phyloP scores from a whole-genome alignment of 2,113 vertebrate species.

The Turnix velox region DNA sequence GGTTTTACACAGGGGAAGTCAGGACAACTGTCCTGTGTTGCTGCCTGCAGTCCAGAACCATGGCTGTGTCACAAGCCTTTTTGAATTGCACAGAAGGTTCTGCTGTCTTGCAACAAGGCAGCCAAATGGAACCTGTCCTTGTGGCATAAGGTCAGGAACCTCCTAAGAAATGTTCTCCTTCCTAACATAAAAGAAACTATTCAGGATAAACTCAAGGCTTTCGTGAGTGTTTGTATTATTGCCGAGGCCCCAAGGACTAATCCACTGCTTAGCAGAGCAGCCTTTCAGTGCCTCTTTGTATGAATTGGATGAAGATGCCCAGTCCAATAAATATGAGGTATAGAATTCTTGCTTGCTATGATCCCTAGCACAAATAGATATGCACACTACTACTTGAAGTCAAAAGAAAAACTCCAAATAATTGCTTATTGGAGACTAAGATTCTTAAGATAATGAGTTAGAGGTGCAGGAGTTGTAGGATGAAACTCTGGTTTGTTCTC shows the following conservation, averaged over 20 bases:
- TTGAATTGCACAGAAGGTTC: neutral
- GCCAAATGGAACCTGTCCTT: neutral
- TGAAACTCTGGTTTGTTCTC: neutral
- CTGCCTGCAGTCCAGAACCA: neutral
- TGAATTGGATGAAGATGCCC: neutral
- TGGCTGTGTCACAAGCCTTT: neutral
- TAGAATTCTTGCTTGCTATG: neutral
- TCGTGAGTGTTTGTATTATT: neutral
- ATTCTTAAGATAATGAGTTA: neutral
- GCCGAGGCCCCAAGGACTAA: neutral
- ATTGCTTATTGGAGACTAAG: neutral
- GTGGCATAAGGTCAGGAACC: neutral
- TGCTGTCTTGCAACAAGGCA: neutral
- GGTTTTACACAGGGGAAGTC: neutral
- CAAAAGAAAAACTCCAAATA: neutral
- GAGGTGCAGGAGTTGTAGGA: neutral
- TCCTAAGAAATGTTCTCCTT: neutral
- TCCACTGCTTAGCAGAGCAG: neutral
- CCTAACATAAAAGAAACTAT: neutral
- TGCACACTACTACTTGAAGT: neutral
- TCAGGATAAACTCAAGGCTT: neutral
- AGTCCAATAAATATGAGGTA: neutral
- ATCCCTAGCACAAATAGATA: neutral
- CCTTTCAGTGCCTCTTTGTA: neutral
- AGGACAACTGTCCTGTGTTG: neutral